These are phyloP conservation scores for Hirtodrosophila cameraria DNA, from an alignment of 2,888 invertebrate genomes.

Conservation along the genomic window DNA sequence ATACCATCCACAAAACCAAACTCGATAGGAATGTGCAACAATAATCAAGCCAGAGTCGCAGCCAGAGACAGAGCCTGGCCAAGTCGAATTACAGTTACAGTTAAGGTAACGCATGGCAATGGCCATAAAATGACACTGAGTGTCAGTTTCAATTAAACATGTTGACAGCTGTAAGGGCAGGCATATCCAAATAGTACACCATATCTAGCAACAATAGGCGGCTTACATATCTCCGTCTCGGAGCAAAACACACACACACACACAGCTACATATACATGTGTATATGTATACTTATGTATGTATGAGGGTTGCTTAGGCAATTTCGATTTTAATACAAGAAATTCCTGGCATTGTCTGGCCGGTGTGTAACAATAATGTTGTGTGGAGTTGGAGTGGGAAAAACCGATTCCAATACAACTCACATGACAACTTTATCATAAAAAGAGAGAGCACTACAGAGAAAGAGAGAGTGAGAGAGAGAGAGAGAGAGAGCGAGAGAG, in stretches of 20 bases:
- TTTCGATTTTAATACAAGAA: conserved; percentile 78
- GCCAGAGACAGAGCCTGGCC: conserved; percentile 26
- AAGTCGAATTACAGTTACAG: conserved; percentile 63
- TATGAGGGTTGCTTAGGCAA: conserved; percentile 45
- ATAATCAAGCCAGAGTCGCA: conserved; percentile 58
- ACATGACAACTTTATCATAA: conserved; percentile 71
- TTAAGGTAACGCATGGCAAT: conserved; percentile 74
- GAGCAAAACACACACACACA: conserved; percentile 6
- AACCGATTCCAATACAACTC: conserved; percentile 7
- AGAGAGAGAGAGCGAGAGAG: too few species aligned
- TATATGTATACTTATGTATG: background rate
- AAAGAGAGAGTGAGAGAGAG: too few species aligned
- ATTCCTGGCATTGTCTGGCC: conserved; percentile 69
- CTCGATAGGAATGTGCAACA: conserved; percentile 55
- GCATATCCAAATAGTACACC: conserved; percentile 39
- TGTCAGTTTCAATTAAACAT: conserved; percentile 83
- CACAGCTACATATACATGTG: background rate
- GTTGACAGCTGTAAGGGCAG: conserved; percentile 76
- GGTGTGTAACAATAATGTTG: conserved; percentile 44
- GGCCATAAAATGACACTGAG: conserved; percentile 81
- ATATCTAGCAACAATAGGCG: conserved; percentile 2
- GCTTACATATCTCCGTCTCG: conserved; percentile 1
- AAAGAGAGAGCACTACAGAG: too few species aligned
- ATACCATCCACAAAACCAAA: conserved; percentile 3
- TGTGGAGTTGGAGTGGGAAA: background rate